phyloP scores from a whole-genome alignment of 2,888 invertebrate genomes.

The Rutpela maculata region DNA sequence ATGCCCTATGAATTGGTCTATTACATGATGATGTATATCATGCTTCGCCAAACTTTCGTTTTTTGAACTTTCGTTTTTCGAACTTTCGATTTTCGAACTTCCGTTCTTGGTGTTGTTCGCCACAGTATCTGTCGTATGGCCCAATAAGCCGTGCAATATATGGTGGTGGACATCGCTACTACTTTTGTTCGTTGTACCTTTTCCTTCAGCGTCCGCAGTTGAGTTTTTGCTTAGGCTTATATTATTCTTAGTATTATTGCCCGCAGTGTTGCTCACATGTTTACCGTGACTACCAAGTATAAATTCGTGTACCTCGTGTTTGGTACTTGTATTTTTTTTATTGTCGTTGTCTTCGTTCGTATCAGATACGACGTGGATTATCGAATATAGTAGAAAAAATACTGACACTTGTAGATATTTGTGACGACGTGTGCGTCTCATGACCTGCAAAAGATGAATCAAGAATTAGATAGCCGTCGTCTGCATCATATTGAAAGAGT shows the following conservation, averaged over 20 bases:
- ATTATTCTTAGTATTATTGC: not conserved
- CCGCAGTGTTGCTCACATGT: not conserved
- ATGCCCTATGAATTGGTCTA: not conserved
- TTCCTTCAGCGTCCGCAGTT: not conserved
- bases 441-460: slow-evolving; percentile 73
- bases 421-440: slow-evolving; percentile 80
- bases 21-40: not conserved
- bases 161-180: not conserved
- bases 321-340: not conserved
- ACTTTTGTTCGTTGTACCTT: not conserved
- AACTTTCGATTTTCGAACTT: not conserved
- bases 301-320: not conserved
- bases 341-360: slow-evolving; percentile 7
- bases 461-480: too few species aligned
- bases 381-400: slow-evolving; percentile 82
- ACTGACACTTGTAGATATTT: slow-evolving; percentile 82
- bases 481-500: too few species aligned
- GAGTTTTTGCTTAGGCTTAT: not conserved
- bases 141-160: slow-evolving; percentile 29
- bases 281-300: not conserved
- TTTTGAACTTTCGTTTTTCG: too few species aligned
- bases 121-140: not conserved
- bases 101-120: not conserved
- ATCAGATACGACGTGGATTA: slow-evolving; percentile 73
- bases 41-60: too few species aligned